Conservation (phyloP, 1,140 invertebrate species). For the Microplitis mediator region DNA sequence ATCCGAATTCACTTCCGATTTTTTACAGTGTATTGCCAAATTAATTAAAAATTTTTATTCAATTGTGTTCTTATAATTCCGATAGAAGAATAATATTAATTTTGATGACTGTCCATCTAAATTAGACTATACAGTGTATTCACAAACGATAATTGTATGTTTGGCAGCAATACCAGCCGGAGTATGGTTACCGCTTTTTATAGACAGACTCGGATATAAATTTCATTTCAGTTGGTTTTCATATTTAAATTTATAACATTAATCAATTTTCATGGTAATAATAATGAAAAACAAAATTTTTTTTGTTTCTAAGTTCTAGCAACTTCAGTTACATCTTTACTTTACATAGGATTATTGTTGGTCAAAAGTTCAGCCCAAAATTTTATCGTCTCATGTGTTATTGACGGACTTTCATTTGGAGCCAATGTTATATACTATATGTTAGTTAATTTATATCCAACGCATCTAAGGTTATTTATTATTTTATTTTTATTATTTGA, state of each 20-base stretch:
- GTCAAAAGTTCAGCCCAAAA: constrained; percentile 57
- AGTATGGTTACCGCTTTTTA: constrained; percentile 52
- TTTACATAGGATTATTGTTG: constrained; percentile 57
- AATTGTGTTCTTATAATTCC: no score
- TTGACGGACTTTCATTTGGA: constrained; percentile 53
- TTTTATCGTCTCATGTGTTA: constrained; percentile 55
- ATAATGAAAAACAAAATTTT: background rate
- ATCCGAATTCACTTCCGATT: no score
- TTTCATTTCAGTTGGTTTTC: constrained; percentile 43
- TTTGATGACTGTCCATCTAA: constrained; percentile 37
- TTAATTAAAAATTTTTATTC: no score
- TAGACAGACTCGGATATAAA: constrained; percentile 53
- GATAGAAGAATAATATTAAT: constrained; percentile 12
- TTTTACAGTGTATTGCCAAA: background rate
- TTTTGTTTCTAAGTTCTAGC: constrained; percentile 52
- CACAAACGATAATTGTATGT: constrained; percentile 52
- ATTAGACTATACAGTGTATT: constrained; percentile 49
- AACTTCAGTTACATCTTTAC: constrained; percentile 48
- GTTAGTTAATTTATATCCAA: constrained; percentile 57
- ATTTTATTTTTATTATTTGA: background rate
- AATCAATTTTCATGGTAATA: no score
- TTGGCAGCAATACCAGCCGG: constrained; percentile 53
- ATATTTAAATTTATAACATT: no score
- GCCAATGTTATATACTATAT: constrained; percentile 50
- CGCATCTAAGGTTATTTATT: constrained; percentile 52